phyloP scores from a whole-genome alignment of 2,888 invertebrate genomes.

The Pecten maximus region DNA sequence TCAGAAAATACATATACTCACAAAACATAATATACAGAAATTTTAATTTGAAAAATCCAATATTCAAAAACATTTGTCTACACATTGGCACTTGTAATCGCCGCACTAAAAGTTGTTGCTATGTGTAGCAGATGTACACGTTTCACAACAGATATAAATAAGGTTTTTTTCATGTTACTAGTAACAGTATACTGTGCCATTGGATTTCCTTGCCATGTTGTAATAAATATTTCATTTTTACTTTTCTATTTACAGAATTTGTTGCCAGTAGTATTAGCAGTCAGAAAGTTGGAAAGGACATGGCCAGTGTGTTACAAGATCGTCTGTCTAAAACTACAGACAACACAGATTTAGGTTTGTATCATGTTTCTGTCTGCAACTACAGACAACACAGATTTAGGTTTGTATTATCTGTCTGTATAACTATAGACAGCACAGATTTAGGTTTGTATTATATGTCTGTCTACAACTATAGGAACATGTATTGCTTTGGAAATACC shows the following conservation, averaged over 20 bases:
- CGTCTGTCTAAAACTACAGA: conserved; percentile 64
- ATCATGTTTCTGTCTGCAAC: background rate
- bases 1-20: too few relatives aligned
- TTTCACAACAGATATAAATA: too few relatives aligned
- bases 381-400: conserved; percentile 59
- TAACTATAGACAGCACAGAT: conserved; percentile 12
- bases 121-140: too few relatives aligned
- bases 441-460: conserved; percentile 54
- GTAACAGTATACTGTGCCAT: background rate
- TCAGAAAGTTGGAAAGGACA: conserved; percentile 68
- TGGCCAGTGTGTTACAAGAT: conserved; percentile 76
- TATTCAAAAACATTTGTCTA: too few relatives aligned
- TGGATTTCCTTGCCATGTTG: background rate
- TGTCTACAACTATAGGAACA: too few relatives aligned
- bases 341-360: conserved; percentile 59
- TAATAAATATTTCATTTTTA: background rate
- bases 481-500: too few relatives aligned
- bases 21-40: too few relatives aligned
- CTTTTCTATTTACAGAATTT: conserved; percentile 42
- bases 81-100: too few relatives aligned
- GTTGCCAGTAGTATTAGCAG: conserved; percentile 73
- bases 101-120: too few relatives aligned
- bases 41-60: too few relatives aligned
- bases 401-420: conserved; percentile 44
- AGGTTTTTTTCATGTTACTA: too few relatives aligned